A percentile compares a stretch with the other conserved stretches of the same genome.
Evolutionary conservation across 2,888 invertebrate genomes (phyloP).

Genomic region (Cepaea hortensis): DNA sequence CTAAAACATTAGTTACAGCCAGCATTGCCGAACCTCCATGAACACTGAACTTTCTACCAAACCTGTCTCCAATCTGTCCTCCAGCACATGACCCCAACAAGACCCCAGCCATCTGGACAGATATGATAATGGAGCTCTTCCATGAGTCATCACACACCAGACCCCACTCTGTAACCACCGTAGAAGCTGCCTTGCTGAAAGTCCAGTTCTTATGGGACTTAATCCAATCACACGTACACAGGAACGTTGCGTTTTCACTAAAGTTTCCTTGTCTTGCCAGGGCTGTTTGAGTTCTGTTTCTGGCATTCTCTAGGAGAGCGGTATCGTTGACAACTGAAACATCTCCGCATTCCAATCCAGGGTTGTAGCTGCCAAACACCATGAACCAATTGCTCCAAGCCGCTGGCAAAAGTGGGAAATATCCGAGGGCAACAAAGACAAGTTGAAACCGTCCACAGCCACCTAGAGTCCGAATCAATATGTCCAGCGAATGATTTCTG

Average conservation of each 20-base stretch:
- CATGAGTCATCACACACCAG: conserved; percentile 66
- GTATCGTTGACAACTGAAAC: background rate
- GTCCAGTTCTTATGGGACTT: background rate
- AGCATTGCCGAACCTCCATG: background rate
- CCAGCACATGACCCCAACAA: conserved; percentile 67
- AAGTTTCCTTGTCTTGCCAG: too few relatives aligned
- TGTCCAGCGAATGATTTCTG: conserved; percentile 48
- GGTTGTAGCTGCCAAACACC: conserved; percentile 60
- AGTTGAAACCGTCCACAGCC: conserved; percentile 59
- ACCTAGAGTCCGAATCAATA: conserved; percentile 55
- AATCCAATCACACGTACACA: background rate
- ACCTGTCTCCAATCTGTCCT: conserved; percentile 47
- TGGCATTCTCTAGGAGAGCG: background rate
- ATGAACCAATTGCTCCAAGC: conserved; percentile 61
- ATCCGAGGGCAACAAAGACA: conserved; percentile 51
- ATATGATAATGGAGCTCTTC: conserved; percentile 64
- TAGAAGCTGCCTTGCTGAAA: conserved; percentile 1
- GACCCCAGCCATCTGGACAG: conserved; percentile 73
- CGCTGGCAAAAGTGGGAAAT: conserved; percentile 49
- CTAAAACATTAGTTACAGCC: background rate
- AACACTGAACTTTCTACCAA: conserved; percentile 11
- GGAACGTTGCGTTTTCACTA: background rate
- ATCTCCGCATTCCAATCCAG: conserved; percentile 49
- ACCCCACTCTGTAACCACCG: conserved; percentile 25
- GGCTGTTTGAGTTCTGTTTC: background rate